Conservation (phyloP, 2,113 vertebrate genomes). For the Gymnocephalus cernua region DNA sequence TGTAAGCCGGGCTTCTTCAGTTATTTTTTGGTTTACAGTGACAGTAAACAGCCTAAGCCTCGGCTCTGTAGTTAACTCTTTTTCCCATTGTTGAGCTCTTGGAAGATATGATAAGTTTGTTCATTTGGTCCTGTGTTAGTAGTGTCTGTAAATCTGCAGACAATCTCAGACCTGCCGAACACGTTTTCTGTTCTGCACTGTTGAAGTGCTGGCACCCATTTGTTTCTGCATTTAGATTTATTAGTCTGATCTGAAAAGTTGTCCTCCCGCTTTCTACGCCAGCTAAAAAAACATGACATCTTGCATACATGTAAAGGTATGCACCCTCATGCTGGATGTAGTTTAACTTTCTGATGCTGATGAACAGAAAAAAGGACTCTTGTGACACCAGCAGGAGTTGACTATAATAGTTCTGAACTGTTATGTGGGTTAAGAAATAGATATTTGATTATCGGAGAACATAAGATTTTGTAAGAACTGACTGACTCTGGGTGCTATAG, state of each 20-base stretch:
- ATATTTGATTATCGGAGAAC: background rate
- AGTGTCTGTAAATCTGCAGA: no score
- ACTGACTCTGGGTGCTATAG: background rate
- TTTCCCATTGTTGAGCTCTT: no score
- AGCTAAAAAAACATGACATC: background rate
- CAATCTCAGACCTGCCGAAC: background rate
- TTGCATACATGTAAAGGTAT: background rate
- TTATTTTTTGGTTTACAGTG: background rate
- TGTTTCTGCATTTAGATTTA: background rate
- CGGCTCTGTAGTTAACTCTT: no score
- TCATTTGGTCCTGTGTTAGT: background rate
- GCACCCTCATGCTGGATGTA: background rate
- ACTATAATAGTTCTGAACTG: background rate
- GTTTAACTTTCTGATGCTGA: no score
- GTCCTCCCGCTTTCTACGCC: background rate
- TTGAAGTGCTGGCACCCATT: background rate
- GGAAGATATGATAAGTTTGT: background rate
- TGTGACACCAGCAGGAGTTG: background rate
- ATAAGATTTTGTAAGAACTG: background rate
- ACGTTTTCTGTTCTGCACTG: background rate
- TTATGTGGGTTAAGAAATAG: background rate
- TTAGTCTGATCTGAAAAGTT: background rate
- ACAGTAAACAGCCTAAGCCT: background rate
- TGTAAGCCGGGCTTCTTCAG: background rate
- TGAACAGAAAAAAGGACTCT: background rate